These are phyloP conservation scores for Fulica atra DNA, from an alignment of 2,113 vertebrate genomes.

Conservation along the genomic window DNA sequence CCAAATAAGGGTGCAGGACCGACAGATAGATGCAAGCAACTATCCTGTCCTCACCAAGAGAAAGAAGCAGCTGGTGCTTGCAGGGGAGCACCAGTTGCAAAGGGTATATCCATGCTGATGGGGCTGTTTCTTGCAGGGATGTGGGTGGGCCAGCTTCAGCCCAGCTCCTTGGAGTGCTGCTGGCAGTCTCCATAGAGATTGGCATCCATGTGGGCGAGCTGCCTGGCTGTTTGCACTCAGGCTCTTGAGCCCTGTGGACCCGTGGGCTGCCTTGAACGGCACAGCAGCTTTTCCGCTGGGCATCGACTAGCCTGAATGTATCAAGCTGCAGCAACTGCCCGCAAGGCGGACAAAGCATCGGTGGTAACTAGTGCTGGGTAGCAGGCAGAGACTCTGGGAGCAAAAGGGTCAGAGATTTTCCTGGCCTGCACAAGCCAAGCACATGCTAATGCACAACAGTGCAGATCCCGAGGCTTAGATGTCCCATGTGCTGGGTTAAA, in stretches of 20 bases:
- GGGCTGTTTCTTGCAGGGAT: not conserved
- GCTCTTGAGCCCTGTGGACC: not conserved
- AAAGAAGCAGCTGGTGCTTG: not conserved
- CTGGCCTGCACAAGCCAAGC: not conserved
- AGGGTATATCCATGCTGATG: accelerated
- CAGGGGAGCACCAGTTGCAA: not conserved
- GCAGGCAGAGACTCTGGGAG: not conserved
- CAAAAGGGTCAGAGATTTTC: not conserved
- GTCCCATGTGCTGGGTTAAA: not conserved
- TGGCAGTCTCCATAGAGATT: not conserved
- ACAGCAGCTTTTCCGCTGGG: not conserved
- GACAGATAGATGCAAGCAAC: not conserved
- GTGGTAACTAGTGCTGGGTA: not conserved
- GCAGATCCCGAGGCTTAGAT: not conserved
- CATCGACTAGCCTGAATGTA: accelerated
- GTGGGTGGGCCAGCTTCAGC: not conserved
- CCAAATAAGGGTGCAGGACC: not conserved
- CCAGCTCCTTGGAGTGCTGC: not conserved
- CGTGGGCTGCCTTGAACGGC: not conserved
- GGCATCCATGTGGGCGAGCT: not conserved
- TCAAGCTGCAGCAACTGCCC: not conserved
- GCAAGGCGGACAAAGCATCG: accelerated
- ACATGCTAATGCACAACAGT: not conserved
- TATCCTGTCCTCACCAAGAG: not conserved
- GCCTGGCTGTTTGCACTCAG: not conserved